Conservation (phyloP, 2,113 vertebrate genomes). For the Taxidea taxus region DNA sequence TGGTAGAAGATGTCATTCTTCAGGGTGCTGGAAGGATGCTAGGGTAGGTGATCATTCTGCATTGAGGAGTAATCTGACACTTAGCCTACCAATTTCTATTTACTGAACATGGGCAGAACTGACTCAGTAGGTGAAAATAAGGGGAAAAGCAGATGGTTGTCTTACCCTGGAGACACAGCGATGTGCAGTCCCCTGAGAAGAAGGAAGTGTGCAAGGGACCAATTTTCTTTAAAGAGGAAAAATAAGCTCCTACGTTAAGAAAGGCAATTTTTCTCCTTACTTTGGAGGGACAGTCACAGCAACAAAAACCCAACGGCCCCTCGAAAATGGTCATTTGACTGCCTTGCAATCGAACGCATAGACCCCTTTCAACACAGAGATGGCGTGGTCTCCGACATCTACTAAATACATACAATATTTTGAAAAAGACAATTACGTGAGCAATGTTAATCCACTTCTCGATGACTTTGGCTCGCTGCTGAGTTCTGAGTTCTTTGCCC, state of each 20-base stretch:
- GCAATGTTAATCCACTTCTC: constrained; percentile 97
- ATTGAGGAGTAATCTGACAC: not conserved
- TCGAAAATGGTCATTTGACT: not conserved
- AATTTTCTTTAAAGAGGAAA: not conserved
- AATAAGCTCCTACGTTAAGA: not conserved
- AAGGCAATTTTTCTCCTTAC: not conserved
- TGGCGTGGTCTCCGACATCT: not conserved
- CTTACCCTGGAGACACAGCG: not conserved
- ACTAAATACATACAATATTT: not conserved
- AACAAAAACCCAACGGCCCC: not conserved
- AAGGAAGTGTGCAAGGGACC: not conserved
- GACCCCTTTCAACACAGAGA: not conserved
- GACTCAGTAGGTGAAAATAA: not conserved
- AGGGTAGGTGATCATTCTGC: fast-evolving
- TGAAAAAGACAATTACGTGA: constrained; percentile 82
- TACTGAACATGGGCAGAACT: not conserved
- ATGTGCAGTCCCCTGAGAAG: no score
- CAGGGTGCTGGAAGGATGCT: no score
- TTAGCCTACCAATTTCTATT: not conserved
- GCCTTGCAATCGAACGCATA: not conserved
- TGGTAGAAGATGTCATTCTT: not conserved
- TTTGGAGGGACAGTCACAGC: not conserved
- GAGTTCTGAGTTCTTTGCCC: constrained; percentile 86
- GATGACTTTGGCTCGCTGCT: constrained; percentile 91
- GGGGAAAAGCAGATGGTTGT: not conserved